Evolutionary conservation across 1,140 invertebrate species (phyloP), one percentile per base, ranked within the genome.

Genomic region (Battus philenor): DNA sequence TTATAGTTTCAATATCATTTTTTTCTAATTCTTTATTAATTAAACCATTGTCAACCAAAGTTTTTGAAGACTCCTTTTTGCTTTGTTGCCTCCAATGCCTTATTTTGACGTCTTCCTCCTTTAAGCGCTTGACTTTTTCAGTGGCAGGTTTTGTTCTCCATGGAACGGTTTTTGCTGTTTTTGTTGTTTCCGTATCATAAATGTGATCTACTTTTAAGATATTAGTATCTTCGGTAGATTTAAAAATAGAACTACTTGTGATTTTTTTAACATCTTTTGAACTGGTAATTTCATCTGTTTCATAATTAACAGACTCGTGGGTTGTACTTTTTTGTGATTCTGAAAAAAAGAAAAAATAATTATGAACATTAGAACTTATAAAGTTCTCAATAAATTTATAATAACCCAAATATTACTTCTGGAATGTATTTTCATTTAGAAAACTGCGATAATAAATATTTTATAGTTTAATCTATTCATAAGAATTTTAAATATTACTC

Each of bases 171-270:
- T 27, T 43, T 0, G 49, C 18, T 5, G 51, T 33, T 48, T 72
- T 60, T 29, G 55, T 72, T 9, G 58, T 58, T 41, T 75, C 62
- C 11, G 75, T 49, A 24, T 83, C 63, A 57, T 82, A 51, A 31
- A 58, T 31, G 39, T 68, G 68, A 47, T 73, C 26, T 12, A 82
- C 11, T 52, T 67, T 75, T 22, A 84, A 53, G 38, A 84, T 75
- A 50, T 70, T 82, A 10, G 48, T 61, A 32, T 84, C 74, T 56
- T 84, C 80, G 5, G 76, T 77, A 7, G 61, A 53, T 56, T 78
- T 60, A 51, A 68, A 70, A 31, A 52, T 26, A 9, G 67, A 24
- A 47, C 43, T 70, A 50, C 32, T 69, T 9, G 32, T 54, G 4
- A 43, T 52, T 29, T 39, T 50, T 22, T 60, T 50, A 6, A 30